Base-by-base conservation (phyloP, 2,113 vertebrate species). In the Grus americana region DNA sequence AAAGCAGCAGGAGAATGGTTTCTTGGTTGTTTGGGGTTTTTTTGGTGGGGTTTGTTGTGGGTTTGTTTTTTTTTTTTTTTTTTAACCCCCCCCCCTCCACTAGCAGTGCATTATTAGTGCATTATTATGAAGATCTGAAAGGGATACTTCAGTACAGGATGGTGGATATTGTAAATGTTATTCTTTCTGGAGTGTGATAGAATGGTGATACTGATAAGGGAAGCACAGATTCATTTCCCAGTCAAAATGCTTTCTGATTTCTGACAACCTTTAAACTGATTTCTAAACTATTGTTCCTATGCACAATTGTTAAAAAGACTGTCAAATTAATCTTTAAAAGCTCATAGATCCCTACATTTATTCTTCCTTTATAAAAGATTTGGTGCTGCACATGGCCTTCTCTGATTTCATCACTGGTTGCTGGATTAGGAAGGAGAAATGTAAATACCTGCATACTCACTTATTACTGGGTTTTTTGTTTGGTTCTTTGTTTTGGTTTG, bases 11-110 rank as follows among this genome's bases (percentile, higher is more conserved):
- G 1, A 59, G 4, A 86, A 70, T 13, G 2, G 1, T 71, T 90
- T 68, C 14, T 38, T 65, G 1, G 1, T 22, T 46, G 6, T 52
- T 36, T 38, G 2, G 5, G 0, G 26, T 10, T 16, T 50, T 50
- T 22, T 12, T 24, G 44, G 44, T 44, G 13, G 44, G 44, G 21
- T 49, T 49, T 49, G 3, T 20, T 36, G 27, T 34, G 44, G 46
- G 46, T 14, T 36, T 24, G 46, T 14, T 36, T 24, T 42, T 47
- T 5, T 13, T 40, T 26, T 81, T 78, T 7, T 18, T n/a, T 50
- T 22, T 5, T 36, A 7, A 36, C 36, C 36, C 36, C 50, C 24
- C 7, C 50, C 12, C 23, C 3, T 3, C 8, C 19, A n/a, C 14
- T n/a, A 23, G 3, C 12, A 68, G 5, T 42, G 27, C 3, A 3